A percentile compares a stretch with the other conserved stretches of the same genome.
Conservation (phyloP, 2,888 invertebrate genomes). For the Amblyteles armatorius region DNA sequence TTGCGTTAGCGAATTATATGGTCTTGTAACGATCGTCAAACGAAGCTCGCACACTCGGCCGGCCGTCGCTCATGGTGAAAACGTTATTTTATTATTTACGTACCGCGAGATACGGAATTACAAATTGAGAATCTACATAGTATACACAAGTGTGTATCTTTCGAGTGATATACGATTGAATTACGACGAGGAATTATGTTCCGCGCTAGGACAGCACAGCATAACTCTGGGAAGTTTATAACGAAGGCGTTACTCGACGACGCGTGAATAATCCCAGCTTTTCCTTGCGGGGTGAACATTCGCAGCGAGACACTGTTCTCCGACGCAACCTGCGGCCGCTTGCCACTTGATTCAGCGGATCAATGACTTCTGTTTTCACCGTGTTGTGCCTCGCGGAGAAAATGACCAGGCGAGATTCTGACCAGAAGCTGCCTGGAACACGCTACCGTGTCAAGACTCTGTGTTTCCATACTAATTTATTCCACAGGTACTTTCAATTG, state of each 20-base stretch:
- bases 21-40: slow-evolving; percentile 52
- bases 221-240: slow-evolving; percentile 29
- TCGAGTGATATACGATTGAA: slow-evolving; percentile 9
- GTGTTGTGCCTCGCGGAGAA: slow-evolving; percentile 32
- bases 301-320: slow-evolving; percentile 35
- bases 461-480: slow-evolving; percentile 59
- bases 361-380: slow-evolving; percentile 61
- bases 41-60: not conserved
- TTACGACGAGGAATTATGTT: slow-evolving; percentile 32
- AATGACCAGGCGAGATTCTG: slow-evolving; percentile 33
- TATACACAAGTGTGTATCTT: not conserved
- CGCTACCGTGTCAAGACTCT: slow-evolving; percentile 57
- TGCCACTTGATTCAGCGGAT: slow-evolving; percentile 5
- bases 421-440: slow-evolving; percentile 29
- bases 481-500: slow-evolving; percentile 63
- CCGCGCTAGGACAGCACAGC: not conserved
- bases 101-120: slow-evolving; percentile 35
- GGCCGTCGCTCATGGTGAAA: slow-evolving; percentile 32
- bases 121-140: slow-evolving; percentile 41
- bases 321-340: slow-evolving; percentile 40
- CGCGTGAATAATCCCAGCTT: slow-evolving; percentile 52
- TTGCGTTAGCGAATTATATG: slow-evolving; percentile 51
- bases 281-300: not conserved
- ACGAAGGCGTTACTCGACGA: slow-evolving; percentile 38
- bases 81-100: slow-evolving; percentile 42